Base-by-base conservation (phyloP, 2,797 vertebrate species). In the Protonibea diacanthus region DNA sequence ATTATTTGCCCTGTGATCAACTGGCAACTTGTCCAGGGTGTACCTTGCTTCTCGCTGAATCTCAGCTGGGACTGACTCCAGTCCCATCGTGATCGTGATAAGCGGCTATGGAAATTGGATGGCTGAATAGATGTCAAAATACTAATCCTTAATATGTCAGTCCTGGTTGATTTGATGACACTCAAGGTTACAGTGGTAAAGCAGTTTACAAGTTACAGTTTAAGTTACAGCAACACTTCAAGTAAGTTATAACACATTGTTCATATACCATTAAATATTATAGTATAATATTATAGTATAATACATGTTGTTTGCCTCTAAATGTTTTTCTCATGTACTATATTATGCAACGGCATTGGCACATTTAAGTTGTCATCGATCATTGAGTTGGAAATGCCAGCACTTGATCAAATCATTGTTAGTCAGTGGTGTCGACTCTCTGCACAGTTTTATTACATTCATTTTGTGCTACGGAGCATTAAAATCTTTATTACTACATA, bases 391-490 rank as follows among this genome's bases (percentile, higher is more conserved):
- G 17, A 64, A 58, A 73, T 25, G 12, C 27, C 38, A 59, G 15
- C 47, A 47, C n/a, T 40, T 70, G 55, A 71, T 78, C 5, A 27
- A 21, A 63, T 27, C 51, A 55, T 55, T 13, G 40, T 20, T 40
- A 74, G 42, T 69, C 27, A 17, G 27, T 18, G 57, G 45, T 66
- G 44, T 71, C 0, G 29, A 59, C 29, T 67, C 40, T 15, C 45
- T 23, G 0, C 56, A 44, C 33, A 44, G 66, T 13, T 57, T 53
- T 9, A 64, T 76, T 29, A 45, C 55, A 53, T 8, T 70, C 14
- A 55, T 66, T 60, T 77, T 42, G 17, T 64, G 75, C 60, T n/a
- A 2, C 1, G 2, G 17, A 10, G 70, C 58, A 67, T 68, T 63
- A 52, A 71, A 70, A 59, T 14, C 13, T 11, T 65, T 72, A 23